These are phyloP conservation scores for Takifugu bimaculatus DNA, from an alignment of 2,113 vertebrate species.

Conservation along the genomic window DNA sequence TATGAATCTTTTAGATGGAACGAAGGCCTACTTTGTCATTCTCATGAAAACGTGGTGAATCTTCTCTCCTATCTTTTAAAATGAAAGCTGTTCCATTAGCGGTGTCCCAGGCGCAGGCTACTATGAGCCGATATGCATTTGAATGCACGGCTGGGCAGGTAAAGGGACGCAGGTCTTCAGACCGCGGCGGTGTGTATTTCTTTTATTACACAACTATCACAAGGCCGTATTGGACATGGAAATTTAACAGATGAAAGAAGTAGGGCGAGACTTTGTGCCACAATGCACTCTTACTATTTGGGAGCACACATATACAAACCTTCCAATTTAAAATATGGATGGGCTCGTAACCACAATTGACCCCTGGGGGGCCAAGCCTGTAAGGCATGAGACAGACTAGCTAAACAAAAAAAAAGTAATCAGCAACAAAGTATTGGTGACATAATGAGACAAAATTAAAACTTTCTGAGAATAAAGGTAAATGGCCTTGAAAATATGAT, in stretches of 20 bases:
- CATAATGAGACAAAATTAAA: no score
- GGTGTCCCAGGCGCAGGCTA: slow-evolving; percentile 40
- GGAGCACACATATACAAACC: slow-evolving; percentile 11
- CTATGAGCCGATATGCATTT: slow-evolving; percentile 63
- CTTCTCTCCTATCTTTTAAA: slow-evolving; percentile 41
- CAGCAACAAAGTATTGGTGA: no score
- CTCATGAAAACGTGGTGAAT: slow-evolving; percentile 51
- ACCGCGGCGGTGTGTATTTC: slow-evolving; percentile 38
- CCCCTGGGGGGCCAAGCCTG: no score
- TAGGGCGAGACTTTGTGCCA: slow-evolving; percentile 36
- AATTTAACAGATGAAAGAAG: slow-evolving; percentile 50
- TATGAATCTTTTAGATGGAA: slow-evolving; percentile 53
- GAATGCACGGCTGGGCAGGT: slow-evolving; percentile 53
- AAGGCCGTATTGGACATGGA: slow-evolving; percentile 43
- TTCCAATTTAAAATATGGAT: no score
- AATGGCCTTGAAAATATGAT: no score
- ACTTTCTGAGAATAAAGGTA: no score
- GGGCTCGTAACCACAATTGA: no score
- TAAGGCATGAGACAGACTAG: no score
- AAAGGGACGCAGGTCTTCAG: slow-evolving; percentile 31
- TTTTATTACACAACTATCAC: slow-evolving; percentile 44
- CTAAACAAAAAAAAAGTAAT: no score
- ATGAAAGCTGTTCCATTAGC: slow-evolving; percentile 59
- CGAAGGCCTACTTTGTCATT: slow-evolving; percentile 49
- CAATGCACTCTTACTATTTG: slow-evolving; percentile 19